Conservation (phyloP, 1,140 invertebrate species). For the Diuraphis noxia region DNA sequence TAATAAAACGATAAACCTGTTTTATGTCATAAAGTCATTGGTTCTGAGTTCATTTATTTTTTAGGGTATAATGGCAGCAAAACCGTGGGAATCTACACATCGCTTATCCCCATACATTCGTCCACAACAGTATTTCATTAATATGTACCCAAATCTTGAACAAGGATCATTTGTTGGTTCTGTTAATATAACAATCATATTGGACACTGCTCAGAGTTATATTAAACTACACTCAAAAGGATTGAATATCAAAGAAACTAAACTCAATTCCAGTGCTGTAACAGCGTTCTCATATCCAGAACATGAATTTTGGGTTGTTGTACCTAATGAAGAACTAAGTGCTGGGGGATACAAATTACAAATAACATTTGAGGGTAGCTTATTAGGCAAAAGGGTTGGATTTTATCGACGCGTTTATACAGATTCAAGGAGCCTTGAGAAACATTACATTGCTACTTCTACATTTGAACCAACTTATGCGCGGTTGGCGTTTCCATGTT, state of each 20-base stretch:
- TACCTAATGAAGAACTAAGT: slow-evolving; percentile 62
- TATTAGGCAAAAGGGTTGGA: slow-evolving; percentile 72
- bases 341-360: slow-evolving; percentile 68
- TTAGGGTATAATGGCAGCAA: slow-evolving; percentile 23
- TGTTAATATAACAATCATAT: slow-evolving; percentile 72
- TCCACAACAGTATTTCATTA: slow-evolving; percentile 75
- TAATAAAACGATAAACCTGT: background rate
- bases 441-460: slow-evolving; percentile 79
- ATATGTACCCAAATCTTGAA: slow-evolving; percentile 73
- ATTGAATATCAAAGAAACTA: slow-evolving; percentile 62
- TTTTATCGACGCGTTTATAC: slow-evolving; percentile 79
- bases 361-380: slow-evolving; percentile 70
- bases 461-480: slow-evolving; percentile 95
- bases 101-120: slow-evolving; percentile 70
- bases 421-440: slow-evolving; percentile 60
- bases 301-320: slow-evolving; percentile 72
- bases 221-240: slow-evolving; percentile 74
- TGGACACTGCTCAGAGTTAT: slow-evolving; percentile 64
- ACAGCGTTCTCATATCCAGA: slow-evolving; percentile 62
- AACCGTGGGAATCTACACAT: slow-evolving; percentile 60
- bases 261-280: slow-evolving; percentile 29
- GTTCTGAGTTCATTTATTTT: background rate
- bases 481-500: slow-evolving; percentile 88
- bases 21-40: background rate
- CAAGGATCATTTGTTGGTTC: slow-evolving; percentile 71